Evolutionary conservation across 2,888 invertebrate genomes (phyloP).

Genomic region (Parnassius orleans): DNA sequence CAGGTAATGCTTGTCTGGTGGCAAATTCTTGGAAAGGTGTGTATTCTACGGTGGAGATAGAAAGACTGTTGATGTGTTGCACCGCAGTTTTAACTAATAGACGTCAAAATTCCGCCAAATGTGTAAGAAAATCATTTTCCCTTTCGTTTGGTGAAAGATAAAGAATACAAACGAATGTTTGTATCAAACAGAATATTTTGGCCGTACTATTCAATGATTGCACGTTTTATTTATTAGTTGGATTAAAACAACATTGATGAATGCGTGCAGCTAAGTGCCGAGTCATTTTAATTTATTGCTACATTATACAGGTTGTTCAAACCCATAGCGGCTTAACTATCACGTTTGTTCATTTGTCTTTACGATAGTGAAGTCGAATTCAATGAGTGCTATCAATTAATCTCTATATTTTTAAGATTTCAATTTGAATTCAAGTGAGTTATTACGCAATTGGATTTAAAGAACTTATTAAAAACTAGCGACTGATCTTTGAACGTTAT

Average conservation of each 20-base stretch:
- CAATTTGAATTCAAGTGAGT: neutral
- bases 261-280: constrained; percentile 14
- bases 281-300: constrained; percentile 15
- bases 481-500: too few species aligned
- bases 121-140: neutral
- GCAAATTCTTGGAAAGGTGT: too few species aligned
- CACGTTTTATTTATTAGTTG: constrained; percentile 22
- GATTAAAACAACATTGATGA: constrained; percentile 10
- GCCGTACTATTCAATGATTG: constrained; percentile 1
- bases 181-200: too few species aligned
- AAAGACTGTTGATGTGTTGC: neutral
- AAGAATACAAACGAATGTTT: too few species aligned
- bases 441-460: neutral
- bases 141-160: too few species aligned
- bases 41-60: too few species aligned
- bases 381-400: constrained; percentile 20
- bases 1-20: too few species aligned
- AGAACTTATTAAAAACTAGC: too few species aligned
- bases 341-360: constrained; percentile 23
- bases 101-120: constrained; percentile 3
- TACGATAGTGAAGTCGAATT: constrained; percentile 22
- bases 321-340: constrained; percentile 20
- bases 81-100: constrained; percentile 8
- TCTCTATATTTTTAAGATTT: constrained; percentile 3
- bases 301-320: constrained; percentile 18